phyloP scores from a whole-genome alignment of 2,888 invertebrate species.

The Erebia ligea region DNA sequence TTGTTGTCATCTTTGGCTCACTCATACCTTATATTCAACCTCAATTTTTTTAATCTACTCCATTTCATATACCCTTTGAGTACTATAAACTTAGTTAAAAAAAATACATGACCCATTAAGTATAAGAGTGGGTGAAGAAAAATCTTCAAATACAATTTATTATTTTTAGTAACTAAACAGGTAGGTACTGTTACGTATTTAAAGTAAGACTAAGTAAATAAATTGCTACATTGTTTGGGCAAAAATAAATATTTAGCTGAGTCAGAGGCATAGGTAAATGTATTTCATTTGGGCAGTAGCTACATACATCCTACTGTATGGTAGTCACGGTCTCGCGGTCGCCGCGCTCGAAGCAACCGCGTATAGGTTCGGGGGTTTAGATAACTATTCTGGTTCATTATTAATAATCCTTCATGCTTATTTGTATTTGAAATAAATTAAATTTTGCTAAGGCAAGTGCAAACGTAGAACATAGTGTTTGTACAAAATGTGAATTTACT shows the following conservation, averaged over 20 bases:
- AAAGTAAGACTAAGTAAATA: conserved; percentile 7
- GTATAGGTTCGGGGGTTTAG: not conserved
- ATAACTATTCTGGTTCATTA: not conserved
- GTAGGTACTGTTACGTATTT: not conserved
- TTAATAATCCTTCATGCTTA: not conserved
- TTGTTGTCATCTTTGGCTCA: too few relatives aligned
- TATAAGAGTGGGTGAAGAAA: too few relatives aligned
- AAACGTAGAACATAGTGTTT: not conserved
- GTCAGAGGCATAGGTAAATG: conserved; percentile 21
- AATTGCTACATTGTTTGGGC: not conserved
- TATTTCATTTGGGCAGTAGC: conserved; percentile 16
- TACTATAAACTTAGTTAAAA: too few relatives aligned
- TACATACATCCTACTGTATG: too few relatives aligned
- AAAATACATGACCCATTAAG: too few relatives aligned
- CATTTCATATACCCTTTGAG: too few relatives aligned
- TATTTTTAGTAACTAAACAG: not conserved
- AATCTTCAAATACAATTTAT: not conserved
- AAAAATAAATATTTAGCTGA: conserved; percentile 30
- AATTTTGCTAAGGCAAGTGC: not conserved
- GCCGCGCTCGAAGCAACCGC: not conserved
- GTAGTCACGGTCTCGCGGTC: not conserved
- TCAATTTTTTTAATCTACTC: too few relatives aligned
- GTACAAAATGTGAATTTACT: conserved; percentile 3
- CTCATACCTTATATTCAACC: too few relatives aligned
- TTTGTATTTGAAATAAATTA: not conserved